Evolutionary conservation across 2,113 vertebrate species (phyloP), one percentile per base, ranked within the genome.

Genomic region (Melanotaenia duboulayi): DNA sequence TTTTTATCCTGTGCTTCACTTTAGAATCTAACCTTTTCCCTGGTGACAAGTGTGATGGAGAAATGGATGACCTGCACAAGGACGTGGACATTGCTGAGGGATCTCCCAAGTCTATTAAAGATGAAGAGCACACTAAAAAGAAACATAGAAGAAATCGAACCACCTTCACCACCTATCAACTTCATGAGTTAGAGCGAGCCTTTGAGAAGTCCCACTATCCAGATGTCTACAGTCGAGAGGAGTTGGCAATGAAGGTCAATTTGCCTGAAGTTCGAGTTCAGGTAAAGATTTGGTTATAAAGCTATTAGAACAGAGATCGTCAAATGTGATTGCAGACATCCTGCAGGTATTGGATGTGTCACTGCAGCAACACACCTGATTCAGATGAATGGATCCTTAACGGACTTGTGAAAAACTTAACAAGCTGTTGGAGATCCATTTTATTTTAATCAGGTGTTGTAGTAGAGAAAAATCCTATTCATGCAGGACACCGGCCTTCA

Each of bases 141-240:
- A 95, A 97, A 83, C 97, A 96, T 88, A 91, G 95, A 9, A 85
- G 96, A 58, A 98, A 96, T 84, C 95, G 95, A 0, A 97, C 95
- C 19, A 96, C 96, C 22, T 97, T 97, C 91, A 97, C 96, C 80
- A 97, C 96, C 0, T 97, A 95, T 85, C 97, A 98, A 90, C 93
- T 98, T 5, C 96, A 96, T 7, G 96, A 97, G 89, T 91, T 98
- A 81, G 97, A 98, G 83, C 80, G 94, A 10, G 97, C 96, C 13
- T 97, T 97, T 0, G 96, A 98, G 89, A 96, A 96, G 81, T 97
- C 96, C 40, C 96, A 97, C 89, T 97, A 97, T 82, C 97, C 96
- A 0, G 96, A 99, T 7, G 94, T 96, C 17, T 96, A 97, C 90
- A 97, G 96, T 82, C 94, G 96, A 0, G 96, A 97, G 81, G 97